phyloP scores from a whole-genome alignment of 1,140 invertebrate genomes.

The Pseudomyrmex dendroicus region DNA sequence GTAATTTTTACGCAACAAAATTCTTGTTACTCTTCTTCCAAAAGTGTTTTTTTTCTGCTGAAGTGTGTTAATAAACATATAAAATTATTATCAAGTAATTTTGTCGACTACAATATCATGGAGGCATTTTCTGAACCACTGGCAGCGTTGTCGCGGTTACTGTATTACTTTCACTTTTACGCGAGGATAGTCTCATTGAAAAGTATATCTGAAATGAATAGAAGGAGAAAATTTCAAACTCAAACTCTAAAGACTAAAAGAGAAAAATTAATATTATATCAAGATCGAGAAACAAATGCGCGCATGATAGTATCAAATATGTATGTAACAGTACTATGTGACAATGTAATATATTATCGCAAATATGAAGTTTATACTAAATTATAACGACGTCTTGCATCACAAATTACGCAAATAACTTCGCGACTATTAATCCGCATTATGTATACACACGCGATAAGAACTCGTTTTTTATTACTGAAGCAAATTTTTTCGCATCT shows the following conservation, averaged over 20 bases:
- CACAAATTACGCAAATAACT: neutral
- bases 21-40: too few relatives aligned
- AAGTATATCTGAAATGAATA: neutral
- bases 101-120: too few relatives aligned
- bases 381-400: conserved; percentile 20
- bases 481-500: too few relatives aligned
- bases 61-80: too few relatives aligned
- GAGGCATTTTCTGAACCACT: too few relatives aligned
- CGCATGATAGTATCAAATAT: neutral
- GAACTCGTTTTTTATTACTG: neutral
- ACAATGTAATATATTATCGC: conserved; percentile 28
- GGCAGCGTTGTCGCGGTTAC: neutral
- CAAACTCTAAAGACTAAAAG: neutral
- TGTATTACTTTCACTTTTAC: neutral
- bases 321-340: neutral
- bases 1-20: too few relatives aligned
- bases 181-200: neutral
- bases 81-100: conserved; percentile 3
- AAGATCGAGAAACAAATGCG: neutral
- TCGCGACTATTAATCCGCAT: conserved; percentile 1
- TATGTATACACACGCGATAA: conserved; percentile 18
- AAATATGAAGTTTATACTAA: conserved; percentile 13
- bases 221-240: neutral
- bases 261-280: neutral
- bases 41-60: too few relatives aligned